Evolutionary conservation across 2,113 vertebrate species (phyloP), one percentile per base, ranked within the genome.

Genomic region (Cololabis saira): DNA sequence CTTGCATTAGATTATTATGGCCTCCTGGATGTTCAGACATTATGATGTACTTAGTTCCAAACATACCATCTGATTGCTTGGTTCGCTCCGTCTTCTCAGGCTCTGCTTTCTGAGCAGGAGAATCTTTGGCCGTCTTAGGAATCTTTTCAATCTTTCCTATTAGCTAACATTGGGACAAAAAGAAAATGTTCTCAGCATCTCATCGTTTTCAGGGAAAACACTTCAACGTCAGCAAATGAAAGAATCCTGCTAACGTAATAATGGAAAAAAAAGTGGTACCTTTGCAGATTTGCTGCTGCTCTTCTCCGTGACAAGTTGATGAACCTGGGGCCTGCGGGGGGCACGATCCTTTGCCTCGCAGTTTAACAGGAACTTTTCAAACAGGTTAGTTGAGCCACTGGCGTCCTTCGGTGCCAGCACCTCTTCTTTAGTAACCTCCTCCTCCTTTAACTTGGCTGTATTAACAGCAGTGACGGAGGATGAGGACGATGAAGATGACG

Each of bases 11-110:
- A 27, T 27, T 27, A 2, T 27, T 27, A 3, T 27, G 24, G 3
- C 24, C 24, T 3, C 24, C 5, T 27, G 24, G 3, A 27, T 27
- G 15, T 16, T 9, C 5, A 14, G 12, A 27, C 50, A 52, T n/a
- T 45, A 24, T 12, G 14, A 2, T n/a, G 12, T 11, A 48, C 12
- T 1, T 48, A n/a, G 30, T 59, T 14, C 53, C 12, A 15, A 12
- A 72, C 95, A 92, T 90, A 98, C 97, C 93, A 63, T 96, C 96
- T 42, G 92, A 59, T 50, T 90, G 95, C 81, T 89, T 94, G 51
- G 0, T 62, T 77, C 91, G 95, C 61, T 96, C 95, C 16, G 92
- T 90, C 83, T 93, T 98, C 63, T 97, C 95, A 1, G 77, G 30
- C 4, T 97, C 96, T 66, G 85, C 17, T 45, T 85, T 97, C 84